Evolutionary conservation across 2,888 invertebrate genomes (phyloP), one percentile per base, ranked within the genome.

Genomic region (Fissipunctia ypsillon): DNA sequence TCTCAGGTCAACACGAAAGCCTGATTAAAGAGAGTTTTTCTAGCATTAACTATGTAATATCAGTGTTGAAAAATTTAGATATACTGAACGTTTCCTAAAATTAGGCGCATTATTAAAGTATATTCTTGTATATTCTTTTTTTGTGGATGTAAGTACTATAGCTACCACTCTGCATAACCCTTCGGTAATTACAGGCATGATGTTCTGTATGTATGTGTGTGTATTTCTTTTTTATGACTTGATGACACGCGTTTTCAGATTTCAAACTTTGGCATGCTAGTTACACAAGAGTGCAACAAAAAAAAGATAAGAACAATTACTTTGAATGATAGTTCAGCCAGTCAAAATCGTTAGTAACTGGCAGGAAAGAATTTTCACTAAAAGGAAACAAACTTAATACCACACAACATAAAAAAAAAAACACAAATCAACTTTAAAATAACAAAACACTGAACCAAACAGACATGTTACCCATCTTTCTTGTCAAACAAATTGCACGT

Each of bases 401-500:
- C 31, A 45, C 19, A 16, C 7, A 9, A 38, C 10, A 9, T 2
- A 9, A 25, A 1, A 14, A 28, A n/a, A 80, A 14, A 28, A n/a
- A 80, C 6, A 60, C 3, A 59, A 57, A 41, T 31, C 16, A 38
- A 50, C 14, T 45, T 52, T n/a, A 72, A 56, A 73, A 57, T 50
- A 75, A 64, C 28, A 56, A 65, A 50, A 65, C 14, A 5, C 14
- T 12, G 10, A 31, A 35, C 61, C 25, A 54, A 56, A 63, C n/a
- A 54, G 52, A 68, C 60, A 41, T n/a, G 56, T 35, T 10, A 70
- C 25, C 54, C 60, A 54, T 76, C 54, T 59, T 78, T 85, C 65
- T 63, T 64, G 73, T 78, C 69, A 63, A 80, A 68, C 70, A 83
- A 88, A 86, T 86, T 78, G 82, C 73, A 76, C 56, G 74, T 41